A percentile compares a stretch with the other conserved stretches of the same genome.
phyloP scores from a whole-genome alignment of 2,113 vertebrate species.

The Castor canadensis region DNA sequence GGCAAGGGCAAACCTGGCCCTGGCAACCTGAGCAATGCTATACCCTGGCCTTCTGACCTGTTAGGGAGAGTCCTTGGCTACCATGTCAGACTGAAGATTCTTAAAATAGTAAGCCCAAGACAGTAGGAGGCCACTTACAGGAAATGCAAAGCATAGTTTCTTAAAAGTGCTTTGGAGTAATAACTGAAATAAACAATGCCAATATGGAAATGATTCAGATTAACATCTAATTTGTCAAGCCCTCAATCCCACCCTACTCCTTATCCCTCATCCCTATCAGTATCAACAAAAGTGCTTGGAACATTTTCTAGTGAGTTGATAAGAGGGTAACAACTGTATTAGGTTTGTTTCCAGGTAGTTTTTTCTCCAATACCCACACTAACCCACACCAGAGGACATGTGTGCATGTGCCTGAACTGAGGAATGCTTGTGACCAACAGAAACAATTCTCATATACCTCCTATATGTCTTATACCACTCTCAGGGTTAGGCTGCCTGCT shows the following conservation, averaged over 20 bases:
- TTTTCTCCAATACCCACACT: not conserved
- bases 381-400: not conserved
- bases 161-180: not conserved
- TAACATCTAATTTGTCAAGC: not conserved
- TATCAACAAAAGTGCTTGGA: not conserved
- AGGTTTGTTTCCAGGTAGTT: not conserved
- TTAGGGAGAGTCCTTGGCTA: not conserved
- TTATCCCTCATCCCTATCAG: not conserved
- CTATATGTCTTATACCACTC: not conserved
- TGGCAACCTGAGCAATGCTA: not conserved
- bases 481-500: not conserved
- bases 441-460: not conserved
- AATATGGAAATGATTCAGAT: not conserved
- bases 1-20: not conserved
- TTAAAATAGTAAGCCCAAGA: not conserved
- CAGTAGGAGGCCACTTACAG: not conserved
- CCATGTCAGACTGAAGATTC: not conserved
- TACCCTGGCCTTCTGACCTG: not conserved
- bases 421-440: not conserved
- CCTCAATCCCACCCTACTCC: not conserved
- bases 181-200: not conserved
- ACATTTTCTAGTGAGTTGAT: not conserved
- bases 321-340: not conserved
- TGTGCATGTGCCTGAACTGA: not conserved
- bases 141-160: not conserved